Percentiles rank a stretch among this genome's conserved stretches.
Conservation (phyloP, 2,797 vertebrate species). For the Phoeniculus purpureus region DNA sequence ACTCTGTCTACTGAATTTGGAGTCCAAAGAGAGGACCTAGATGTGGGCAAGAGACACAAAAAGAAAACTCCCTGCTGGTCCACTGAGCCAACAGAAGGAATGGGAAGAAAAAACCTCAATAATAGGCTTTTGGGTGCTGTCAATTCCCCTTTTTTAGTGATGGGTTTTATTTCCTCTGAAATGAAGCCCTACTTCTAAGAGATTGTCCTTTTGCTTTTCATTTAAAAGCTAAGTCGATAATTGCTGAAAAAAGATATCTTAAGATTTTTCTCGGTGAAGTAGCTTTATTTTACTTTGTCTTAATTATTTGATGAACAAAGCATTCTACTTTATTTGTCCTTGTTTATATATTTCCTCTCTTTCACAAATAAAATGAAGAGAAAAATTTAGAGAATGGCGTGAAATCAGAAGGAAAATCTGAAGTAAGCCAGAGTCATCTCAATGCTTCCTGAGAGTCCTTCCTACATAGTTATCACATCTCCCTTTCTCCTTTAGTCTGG, state of each 20-base stretch:
- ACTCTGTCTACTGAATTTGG: neutral
- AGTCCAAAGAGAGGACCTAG: neutral
- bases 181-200: neutral
- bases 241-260: neutral
- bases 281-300: neutral
- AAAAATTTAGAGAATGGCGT: neutral
- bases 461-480: neutral
- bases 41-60: neutral
- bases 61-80: neutral
- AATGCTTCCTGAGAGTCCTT: neutral
- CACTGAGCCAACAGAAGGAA: neutral
- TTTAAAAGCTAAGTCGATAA: conserved; percentile 11
- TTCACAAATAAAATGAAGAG: neutral
- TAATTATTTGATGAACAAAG: neutral
- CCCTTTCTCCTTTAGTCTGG: neutral
- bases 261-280: neutral
- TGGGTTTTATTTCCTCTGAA: neutral
- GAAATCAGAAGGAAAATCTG: neutral
- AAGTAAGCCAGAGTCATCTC: neutral
- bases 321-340: neutral
- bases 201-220: conserved; percentile 13
- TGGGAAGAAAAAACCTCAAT: neutral
- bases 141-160: neutral
- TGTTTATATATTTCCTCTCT: neutral
- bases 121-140: neutral